Percentiles rank a stretch among this genome's conserved stretches.
These are phyloP conservation scores for Adelges cooleyi DNA, from an alignment of 1,140 invertebrate genomes.

Conservation along the genomic window DNA sequence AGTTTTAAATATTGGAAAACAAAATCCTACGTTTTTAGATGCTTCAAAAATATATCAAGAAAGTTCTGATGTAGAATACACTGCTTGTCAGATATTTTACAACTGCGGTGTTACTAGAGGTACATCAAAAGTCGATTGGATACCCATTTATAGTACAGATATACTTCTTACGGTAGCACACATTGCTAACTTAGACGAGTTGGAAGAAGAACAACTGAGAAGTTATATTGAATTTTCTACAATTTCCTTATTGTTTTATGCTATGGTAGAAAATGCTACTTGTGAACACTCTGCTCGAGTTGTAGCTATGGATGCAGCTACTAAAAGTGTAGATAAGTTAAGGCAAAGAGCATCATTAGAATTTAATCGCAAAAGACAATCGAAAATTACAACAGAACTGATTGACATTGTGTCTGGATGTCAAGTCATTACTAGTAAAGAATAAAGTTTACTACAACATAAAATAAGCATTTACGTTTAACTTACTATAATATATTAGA, in stretches of 20 bases:
- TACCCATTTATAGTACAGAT: background rate
- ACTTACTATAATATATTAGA: too few species aligned
- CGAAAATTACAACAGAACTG: slow-evolving; percentile 8
- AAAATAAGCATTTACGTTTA: too few species aligned
- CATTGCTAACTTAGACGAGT: background rate
- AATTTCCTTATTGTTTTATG: background rate
- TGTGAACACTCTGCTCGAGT: background rate
- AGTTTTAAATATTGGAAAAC: background rate
- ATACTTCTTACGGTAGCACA: background rate
- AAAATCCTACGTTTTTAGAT: background rate
- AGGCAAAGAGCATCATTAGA: background rate
- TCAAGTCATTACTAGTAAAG: background rate
- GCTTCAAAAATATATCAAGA: slow-evolving; percentile 10
- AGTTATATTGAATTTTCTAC: slow-evolving; percentile 4
- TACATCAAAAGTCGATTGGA: background rate
- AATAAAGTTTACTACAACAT: too few species aligned
- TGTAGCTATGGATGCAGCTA: background rate
- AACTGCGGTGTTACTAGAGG: background rate
- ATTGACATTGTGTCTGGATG: slow-evolving; percentile 6
- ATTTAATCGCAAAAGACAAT: slow-evolving; percentile 1
- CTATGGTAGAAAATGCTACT: background rate
- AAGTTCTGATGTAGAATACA: background rate
- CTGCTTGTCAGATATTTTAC: slow-evolving; percentile 3
- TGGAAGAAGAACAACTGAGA: slow-evolving; percentile 1
- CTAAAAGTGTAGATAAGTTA: background rate